These are phyloP conservation scores for Tachyglossus aculeatus DNA, from an alignment of 2,797 vertebrate genomes.

Conservation along the genomic window DNA sequence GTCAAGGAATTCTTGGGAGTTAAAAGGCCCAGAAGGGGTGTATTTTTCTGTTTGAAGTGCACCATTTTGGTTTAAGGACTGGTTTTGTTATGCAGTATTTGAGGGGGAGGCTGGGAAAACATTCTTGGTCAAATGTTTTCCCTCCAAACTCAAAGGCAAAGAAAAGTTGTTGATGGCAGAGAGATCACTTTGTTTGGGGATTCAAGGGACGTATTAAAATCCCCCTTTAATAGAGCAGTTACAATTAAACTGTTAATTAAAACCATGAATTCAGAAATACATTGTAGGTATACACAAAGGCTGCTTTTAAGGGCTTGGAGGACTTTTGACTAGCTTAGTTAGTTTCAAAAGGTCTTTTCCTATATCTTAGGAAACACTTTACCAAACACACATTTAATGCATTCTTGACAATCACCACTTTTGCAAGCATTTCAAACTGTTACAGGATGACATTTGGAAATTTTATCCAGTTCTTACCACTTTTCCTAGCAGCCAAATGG, in stretches of 20 bases:
- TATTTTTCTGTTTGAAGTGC: slow-evolving; percentile 62
- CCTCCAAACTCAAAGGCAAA: slow-evolving; percentile 55
- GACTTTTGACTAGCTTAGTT: not conserved
- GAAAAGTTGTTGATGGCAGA: slow-evolving; percentile 68
- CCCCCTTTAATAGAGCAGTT: not conserved
- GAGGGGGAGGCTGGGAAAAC: slow-evolving; percentile 56
- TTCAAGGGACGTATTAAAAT: slow-evolving; percentile 2
- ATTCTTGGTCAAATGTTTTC: slow-evolving; percentile 42
- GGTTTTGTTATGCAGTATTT: slow-evolving; percentile 62
- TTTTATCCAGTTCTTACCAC: too few relatives aligned
- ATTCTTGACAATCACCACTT: too few relatives aligned
- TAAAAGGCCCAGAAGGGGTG: slow-evolving; percentile 59
- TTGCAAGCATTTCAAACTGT: too few relatives aligned
- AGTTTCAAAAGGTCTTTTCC: slow-evolving; percentile 9
- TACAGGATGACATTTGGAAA: too few relatives aligned
- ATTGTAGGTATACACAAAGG: slow-evolving; percentile 9
- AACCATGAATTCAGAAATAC: slow-evolving; percentile 13
- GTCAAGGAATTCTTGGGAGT: slow-evolving; percentile 47
- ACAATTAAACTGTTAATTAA: slow-evolving; percentile 23
- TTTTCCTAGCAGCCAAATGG: too few relatives aligned
- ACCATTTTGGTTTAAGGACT: slow-evolving; percentile 43
- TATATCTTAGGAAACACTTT: not conserved
- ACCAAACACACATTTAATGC: not conserved
- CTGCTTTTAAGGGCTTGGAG: not conserved
- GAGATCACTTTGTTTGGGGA: slow-evolving; percentile 16